phyloP scores from a whole-genome alignment of 1,140 invertebrate species.

The Drosophila repletoides region DNA sequence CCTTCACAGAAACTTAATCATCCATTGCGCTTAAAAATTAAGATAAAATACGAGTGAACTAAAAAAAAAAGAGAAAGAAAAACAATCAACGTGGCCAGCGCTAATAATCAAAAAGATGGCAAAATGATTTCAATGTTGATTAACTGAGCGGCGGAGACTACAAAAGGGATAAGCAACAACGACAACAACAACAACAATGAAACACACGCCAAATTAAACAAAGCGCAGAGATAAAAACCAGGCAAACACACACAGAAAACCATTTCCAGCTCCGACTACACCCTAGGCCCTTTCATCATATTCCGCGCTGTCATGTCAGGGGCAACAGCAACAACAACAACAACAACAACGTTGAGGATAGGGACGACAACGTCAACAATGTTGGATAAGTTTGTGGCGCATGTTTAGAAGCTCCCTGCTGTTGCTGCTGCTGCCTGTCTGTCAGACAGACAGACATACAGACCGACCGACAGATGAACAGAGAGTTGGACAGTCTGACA shows the following conservation, averaged over 20 bases:
- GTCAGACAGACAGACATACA: not conserved
- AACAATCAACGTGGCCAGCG: conserved; percentile 50
- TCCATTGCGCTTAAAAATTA: conserved; percentile 43
- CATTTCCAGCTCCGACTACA: conserved; percentile 26
- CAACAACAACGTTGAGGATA: conserved; percentile 21
- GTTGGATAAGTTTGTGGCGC: conserved; percentile 71
- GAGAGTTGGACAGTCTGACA: not conserved
- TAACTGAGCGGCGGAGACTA: conserved; percentile 71
- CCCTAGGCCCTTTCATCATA: conserved; percentile 71
- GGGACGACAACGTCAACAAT: conserved; percentile 70
- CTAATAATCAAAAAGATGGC: conserved; percentile 75
- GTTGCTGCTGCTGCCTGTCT: conserved; percentile 2
- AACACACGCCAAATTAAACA: conserved; percentile 69
- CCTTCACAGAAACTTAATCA: conserved; percentile 65
- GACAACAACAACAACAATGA: conserved; percentile 24
- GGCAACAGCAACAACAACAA: conserved; percentile 54
- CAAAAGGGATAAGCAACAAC: conserved; percentile 60
- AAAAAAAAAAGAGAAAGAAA: conserved; percentile 8
- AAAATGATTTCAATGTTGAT: conserved; percentile 78
- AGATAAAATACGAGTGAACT: conserved; percentile 2
- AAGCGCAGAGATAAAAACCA: conserved; percentile 55
- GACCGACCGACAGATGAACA: not conserved
- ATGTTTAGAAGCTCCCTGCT: conserved; percentile 57
- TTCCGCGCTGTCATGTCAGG: conserved; percentile 76
- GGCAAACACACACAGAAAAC: conserved; percentile 16